Base-by-base conservation (phyloP, 2,113 vertebrate species). In the Ceuthmochares aereus region DNA sequence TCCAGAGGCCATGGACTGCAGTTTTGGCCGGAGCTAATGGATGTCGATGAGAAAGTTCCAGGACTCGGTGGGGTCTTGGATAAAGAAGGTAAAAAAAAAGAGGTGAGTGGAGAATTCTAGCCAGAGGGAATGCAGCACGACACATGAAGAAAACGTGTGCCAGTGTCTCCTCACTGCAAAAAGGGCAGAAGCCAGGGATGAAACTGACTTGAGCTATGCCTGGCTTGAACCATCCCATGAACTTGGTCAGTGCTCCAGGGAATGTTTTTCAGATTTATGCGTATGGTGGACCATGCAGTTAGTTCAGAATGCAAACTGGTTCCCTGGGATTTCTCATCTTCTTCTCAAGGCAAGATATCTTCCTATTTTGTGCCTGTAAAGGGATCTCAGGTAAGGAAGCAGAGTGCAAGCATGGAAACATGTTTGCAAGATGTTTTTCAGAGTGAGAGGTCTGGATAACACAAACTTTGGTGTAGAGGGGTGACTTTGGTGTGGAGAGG, bases 381-480 rank as follows among this genome's bases (percentile, higher is more conserved):
- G 27, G 27, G 23, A 15, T 32, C 6, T 27, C 43, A 30, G 17
- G 11, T 81, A 29, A 74, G 27, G 67, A 62, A 25, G 3, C 19
- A 22, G 32, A 3, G 1, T 0, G 2, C 18, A 22, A 22, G 25
- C 30, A 49, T 12, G 10, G 69, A 74, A 84, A 58, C 3, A 2
- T 40, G 8, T 55, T 87, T 87, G 20, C n/a, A 49, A 43, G 21
- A 34, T 40, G 4, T 36, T 32, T 92, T 77, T 67, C 59, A 32
- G 45, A 86, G 25, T 6, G 23, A 59, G 32, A 49, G 7, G 4
- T 23, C 40, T 86, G 54, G 16, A 49, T 69, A 32, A 32, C 0
- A 8, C 27, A 43, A 77, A 70, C 40, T n/a, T n/a, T n/a, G 7
- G 10, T 29, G 22, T 58, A 25, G 21, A 73, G 43, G 66, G 27